phyloP scores from a whole-genome alignment of 1,140 invertebrate species.

The Penaeus japonicus region DNA sequence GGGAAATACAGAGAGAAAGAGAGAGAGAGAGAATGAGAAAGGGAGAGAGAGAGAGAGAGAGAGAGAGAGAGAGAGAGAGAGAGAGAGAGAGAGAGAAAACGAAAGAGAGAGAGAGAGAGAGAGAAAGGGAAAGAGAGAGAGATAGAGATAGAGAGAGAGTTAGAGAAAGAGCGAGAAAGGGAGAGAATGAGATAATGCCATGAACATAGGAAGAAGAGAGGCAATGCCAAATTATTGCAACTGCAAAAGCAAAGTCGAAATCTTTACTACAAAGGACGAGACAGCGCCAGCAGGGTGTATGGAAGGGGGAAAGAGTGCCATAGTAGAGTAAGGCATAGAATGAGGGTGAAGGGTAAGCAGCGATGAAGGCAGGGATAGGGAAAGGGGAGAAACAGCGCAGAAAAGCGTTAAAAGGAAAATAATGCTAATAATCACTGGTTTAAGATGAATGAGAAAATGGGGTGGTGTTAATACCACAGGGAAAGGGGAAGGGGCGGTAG shows the following conservation, averaged over 20 bases:
- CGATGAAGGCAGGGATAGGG: too few relatives aligned
- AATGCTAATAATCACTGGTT: too few relatives aligned
- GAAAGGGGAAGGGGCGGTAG: too few relatives aligned
- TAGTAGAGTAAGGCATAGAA: too few relatives aligned
- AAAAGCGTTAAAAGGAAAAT: too few relatives aligned
- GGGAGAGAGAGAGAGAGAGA: conserved; percentile 4
- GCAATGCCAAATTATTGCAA: not conserved
- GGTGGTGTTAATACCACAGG: too few relatives aligned
- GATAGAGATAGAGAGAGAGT: too few relatives aligned
- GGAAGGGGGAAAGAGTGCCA: too few relatives aligned
- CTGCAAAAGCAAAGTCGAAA: not conserved
- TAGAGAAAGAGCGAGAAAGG: not conserved
- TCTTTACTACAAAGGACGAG: not conserved
- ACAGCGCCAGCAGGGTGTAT: not conserved
- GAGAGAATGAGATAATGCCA: not conserved
- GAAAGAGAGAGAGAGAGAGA: not conserved
- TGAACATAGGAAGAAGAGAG: not conserved
- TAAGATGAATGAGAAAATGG: too few relatives aligned
- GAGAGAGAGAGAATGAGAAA: not conserved
- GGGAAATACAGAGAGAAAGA: not conserved
- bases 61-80: conserved; percentile 30
- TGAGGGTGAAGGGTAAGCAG: too few relatives aligned
- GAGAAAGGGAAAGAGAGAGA: not conserved
- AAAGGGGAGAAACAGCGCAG: too few relatives aligned
- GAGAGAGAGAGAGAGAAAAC: conserved; percentile 8